Base-by-base conservation (phyloP, 2,113 vertebrate species). In the Marmota flaviventris region DNA sequence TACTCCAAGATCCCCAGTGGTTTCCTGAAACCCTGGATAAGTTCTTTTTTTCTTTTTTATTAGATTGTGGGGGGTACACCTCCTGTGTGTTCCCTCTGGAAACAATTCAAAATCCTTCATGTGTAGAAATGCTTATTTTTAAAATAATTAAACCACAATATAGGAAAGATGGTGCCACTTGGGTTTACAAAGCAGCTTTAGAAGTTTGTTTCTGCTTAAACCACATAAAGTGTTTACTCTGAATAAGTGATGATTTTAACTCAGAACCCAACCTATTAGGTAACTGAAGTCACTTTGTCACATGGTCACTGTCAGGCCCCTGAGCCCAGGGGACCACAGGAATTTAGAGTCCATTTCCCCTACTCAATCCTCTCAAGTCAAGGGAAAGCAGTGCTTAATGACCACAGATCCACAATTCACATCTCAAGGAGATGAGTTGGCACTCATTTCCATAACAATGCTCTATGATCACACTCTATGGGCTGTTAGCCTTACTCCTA, bases 341-440 rank as follows among this genome's bases (percentile, higher is more conserved):
- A 24, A 70, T 73, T 63, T 24, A 32, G 2, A 81, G 65, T 45
- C 17, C 34, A 69, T 45, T 34, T 89, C 56, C 24, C 3, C 1
- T 7, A 51, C 70, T 17, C 25, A 45, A 88, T 63, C 48, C 4
- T 0, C 34, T 56, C 58, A 32, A 84, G 48, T 0, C 8, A 97
- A 90, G 51, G 69, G 87, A 96, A 90, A 97, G 63, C 84, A 86
- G 76, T 65, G 72, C 1, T 67, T 93, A 79, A 63, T 70, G 94
- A 70, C 96, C 87, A 96, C 24, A 45, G 95, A 95, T 58, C 90
- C 86, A 97, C 93, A 67, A 72, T 70, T 70, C 61, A 25, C 39
- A 84, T 82, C 95, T 93, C 86, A 90, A 97, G 96, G 78, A 97
- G 97, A 98, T 97, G 96, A 86, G 93, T 97, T 98, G 97, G 93